Conservation (phyloP, 2,797 vertebrate species). For the Discoglossus pictus region DNA sequence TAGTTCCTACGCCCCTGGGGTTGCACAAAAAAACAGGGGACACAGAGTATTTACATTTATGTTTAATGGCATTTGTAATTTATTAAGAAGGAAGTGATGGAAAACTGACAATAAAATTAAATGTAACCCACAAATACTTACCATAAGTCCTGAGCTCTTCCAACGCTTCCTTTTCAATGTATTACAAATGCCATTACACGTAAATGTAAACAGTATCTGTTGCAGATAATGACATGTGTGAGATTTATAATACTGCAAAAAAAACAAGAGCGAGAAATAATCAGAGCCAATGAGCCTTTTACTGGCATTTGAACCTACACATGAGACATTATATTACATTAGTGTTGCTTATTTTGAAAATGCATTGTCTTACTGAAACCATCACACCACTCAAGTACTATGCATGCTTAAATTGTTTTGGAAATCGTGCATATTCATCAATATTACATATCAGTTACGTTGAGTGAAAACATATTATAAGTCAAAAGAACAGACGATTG, state of each 20-base stretch:
- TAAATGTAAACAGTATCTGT: background rate
- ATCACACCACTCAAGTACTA: constrained; percentile 6
- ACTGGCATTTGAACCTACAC: constrained; percentile 38
- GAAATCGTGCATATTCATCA: background rate
- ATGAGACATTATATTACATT: constrained; percentile 26
- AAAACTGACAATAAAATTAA: no score
- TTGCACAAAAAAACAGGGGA: no score
- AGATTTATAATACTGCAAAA: constrained; percentile 15
- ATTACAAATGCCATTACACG: background rate
- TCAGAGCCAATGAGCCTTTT: constrained; percentile 16
- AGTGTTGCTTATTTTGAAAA: constrained; percentile 3
- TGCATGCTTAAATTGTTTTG: constrained; percentile 3
- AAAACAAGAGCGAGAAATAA: constrained; percentile 1
- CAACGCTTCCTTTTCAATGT: background rate
- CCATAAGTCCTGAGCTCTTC: no score
- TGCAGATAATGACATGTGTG: constrained; percentile 11
- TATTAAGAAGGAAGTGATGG: no score
- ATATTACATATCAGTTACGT: background rate
- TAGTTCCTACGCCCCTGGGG: no score
- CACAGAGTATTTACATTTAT: no score
- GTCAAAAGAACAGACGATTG: no score
- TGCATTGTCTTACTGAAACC: constrained; percentile 11
- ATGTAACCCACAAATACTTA: no score
- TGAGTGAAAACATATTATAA: constrained; percentile 20
- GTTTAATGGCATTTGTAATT: no score